A percentile compares a stretch with the other conserved stretches of the same genome.
phyloP scores from a whole-genome alignment of 2,113 vertebrate species.

The Oriolus oriolus region DNA sequence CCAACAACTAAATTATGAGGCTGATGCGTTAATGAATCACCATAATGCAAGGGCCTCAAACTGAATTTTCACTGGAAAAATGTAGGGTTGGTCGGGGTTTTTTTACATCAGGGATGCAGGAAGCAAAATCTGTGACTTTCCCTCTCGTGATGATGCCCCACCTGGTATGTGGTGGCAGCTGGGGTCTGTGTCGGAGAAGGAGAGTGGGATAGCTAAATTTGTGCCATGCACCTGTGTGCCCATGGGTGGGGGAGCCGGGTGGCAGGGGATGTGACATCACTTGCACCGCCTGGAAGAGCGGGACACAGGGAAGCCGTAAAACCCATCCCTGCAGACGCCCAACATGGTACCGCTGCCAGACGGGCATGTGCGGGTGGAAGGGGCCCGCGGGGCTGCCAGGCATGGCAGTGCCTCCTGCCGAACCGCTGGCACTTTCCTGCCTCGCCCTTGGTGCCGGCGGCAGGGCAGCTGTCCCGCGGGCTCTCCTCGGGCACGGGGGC shows the following conservation, averaged over 20 bases:
- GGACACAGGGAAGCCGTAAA: background rate
- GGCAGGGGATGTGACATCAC: background rate
- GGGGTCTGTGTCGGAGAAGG: background rate
- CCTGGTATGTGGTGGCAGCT: background rate
- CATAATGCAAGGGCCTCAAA: background rate
- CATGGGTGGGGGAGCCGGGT: background rate
- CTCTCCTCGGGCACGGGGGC: background rate
- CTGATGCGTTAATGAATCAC: background rate
- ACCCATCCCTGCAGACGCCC: background rate
- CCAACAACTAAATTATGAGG: background rate
- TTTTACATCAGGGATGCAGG: background rate
- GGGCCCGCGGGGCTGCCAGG: background rate
- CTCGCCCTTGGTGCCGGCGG: background rate
- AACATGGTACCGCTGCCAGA: too few species aligned
- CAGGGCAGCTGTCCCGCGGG: background rate
- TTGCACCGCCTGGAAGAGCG: fast-evolving
- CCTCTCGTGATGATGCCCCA: background rate
- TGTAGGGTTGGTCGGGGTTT: too few species aligned
- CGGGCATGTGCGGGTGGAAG: fast-evolving
- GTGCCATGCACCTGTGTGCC: background rate
- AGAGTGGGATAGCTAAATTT: background rate
- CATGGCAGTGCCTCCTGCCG: background rate
- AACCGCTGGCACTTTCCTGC: fast-evolving
- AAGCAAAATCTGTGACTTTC: background rate
- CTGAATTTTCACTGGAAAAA: background rate